Evolutionary conservation across 2,113 vertebrate genomes (phyloP).

Genomic region (Actinemys pallida): DNA sequence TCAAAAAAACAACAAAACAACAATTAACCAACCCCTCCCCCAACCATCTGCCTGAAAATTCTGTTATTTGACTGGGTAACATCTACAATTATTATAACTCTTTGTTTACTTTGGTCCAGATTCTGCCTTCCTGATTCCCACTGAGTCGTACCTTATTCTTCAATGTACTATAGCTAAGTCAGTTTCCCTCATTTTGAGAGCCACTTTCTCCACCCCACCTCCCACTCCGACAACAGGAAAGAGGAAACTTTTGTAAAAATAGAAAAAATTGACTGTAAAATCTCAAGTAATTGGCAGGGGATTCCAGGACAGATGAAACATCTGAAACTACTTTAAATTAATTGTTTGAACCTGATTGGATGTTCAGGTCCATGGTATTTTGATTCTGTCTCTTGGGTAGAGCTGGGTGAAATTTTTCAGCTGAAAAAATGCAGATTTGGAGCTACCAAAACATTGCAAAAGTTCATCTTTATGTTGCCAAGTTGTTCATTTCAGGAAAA

Average conservation of each 20-base stretch:
- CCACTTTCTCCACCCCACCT: neutral
- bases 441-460: neutral
- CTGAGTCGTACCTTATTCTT: no score
- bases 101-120: neutral
- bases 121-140: neutral
- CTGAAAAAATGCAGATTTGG: neutral
- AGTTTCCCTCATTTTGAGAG: slow-evolving; percentile 19
- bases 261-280: neutral
- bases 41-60: neutral
- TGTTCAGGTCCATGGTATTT: neutral
- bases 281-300: neutral
- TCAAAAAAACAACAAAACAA: neutral
- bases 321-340: neutral
- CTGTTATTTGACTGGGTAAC: neutral
- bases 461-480: neutral
- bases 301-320: neutral
- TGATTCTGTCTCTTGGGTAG: neutral
- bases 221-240: neutral
- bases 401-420: neutral
- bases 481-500: neutral
- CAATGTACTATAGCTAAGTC: neutral
- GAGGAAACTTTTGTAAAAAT: neutral
- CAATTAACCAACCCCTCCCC: neutral
- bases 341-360: neutral
- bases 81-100: neutral